These are phyloP conservation scores for Drosophila mauritiana DNA, from an alignment of 1,140 invertebrate species.

Conservation along the genomic window DNA sequence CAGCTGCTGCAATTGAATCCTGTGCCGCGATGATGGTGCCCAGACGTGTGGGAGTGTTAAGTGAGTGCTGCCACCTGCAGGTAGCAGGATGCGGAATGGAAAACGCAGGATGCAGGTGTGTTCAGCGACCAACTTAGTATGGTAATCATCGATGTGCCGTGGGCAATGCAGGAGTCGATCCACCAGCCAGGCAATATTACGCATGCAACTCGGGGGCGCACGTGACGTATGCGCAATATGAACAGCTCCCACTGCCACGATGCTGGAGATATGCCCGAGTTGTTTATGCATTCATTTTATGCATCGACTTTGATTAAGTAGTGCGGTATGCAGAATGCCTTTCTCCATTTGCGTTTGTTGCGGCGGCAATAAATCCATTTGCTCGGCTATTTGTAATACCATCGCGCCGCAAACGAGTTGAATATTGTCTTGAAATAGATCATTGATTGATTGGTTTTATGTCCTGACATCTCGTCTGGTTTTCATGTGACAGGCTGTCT, in stretches of 20 bases:
- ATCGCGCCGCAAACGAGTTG: slow-evolving; percentile 2
- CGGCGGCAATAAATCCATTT: slow-evolving; percentile 14
- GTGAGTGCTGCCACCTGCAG: slow-evolving; percentile 46
- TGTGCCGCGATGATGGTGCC: slow-evolving; percentile 20
- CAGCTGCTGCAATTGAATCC: slow-evolving; percentile 55
- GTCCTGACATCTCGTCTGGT: slow-evolving; percentile 10
- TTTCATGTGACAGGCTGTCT: slow-evolving; percentile 9
- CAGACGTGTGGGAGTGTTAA: slow-evolving; percentile 23
- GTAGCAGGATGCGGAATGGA: not conserved
- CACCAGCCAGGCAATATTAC: slow-evolving; percentile 18
- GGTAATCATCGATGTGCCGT: slow-evolving; percentile 65
- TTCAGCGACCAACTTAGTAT: slow-evolving; percentile 25
- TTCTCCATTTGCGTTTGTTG: slow-evolving; percentile 11
- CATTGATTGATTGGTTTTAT: slow-evolving; percentile 34
- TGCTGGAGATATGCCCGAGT: not conserved
- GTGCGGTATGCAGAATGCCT: slow-evolving; percentile 26
- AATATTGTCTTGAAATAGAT: slow-evolving; percentile 16
- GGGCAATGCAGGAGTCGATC: slow-evolving; percentile 16
- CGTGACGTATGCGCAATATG: slow-evolving; percentile 75
- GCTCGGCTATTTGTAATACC: slow-evolving; percentile 9
- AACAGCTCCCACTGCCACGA: slow-evolving; percentile 1
- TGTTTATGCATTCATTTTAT: slow-evolving; percentile 37
- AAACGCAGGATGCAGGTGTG: slow-evolving; percentile 13
- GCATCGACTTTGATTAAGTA: slow-evolving; percentile 37
- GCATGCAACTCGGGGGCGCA: slow-evolving; percentile 33